Evolutionary conservation across 2,888 invertebrate species (phyloP).

Genomic region (Trachelus stipa): DNA sequence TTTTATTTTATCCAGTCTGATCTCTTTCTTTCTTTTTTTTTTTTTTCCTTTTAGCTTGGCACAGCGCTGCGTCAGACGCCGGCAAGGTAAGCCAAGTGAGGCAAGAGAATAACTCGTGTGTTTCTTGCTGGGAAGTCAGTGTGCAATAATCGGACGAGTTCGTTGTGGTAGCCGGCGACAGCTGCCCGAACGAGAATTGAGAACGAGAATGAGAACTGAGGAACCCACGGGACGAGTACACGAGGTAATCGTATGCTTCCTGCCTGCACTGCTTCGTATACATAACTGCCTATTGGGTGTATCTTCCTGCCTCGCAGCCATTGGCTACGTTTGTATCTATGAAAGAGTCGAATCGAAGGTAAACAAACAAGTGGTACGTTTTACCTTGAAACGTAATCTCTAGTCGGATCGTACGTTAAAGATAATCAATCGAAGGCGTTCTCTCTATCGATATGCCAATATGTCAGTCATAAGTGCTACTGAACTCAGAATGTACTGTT

Average conservation of each 20-base stretch:
- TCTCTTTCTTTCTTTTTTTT: constrained; percentile 11
- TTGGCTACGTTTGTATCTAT: background rate
- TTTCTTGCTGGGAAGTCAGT: background rate
- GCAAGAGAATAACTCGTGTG: background rate
- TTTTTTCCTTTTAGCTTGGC: constrained; percentile 26
- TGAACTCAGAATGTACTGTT: background rate
- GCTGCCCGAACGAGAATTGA: background rate
- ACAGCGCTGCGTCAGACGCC: background rate
- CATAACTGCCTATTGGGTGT: background rate
- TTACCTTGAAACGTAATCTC: background rate
- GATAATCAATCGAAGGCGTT: background rate
- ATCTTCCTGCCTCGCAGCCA: background rate
- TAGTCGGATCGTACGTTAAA: background rate
- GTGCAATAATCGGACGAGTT: background rate
- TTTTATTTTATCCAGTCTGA: constrained; percentile 9
- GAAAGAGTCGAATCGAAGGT: background rate
- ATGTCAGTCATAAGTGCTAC: background rate
- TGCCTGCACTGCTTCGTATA: background rate
- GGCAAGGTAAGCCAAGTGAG: background rate
- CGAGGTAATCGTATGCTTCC: background rate
- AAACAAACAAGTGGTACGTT: background rate
- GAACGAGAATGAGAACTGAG: background rate
- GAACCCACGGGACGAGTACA: background rate
- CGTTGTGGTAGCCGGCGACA: background rate
- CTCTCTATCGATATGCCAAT: background rate